These are phyloP conservation scores for Papilio polyxenes DNA, from an alignment of 1,140 invertebrate genomes.

Conservation along the genomic window DNA sequence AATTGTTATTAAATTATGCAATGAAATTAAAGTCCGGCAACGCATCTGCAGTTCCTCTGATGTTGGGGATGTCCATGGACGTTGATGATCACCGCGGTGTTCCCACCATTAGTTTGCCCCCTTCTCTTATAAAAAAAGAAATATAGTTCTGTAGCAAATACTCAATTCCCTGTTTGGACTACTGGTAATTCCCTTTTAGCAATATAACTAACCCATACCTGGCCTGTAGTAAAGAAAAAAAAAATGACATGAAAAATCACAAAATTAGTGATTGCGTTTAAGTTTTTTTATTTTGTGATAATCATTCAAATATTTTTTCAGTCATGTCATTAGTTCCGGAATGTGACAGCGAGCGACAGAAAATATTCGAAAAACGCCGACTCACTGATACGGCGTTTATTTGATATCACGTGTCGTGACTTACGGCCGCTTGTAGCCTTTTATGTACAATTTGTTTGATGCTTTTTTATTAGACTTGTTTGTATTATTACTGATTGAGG, in stretches of 20 bases:
- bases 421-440: neutral
- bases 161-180: no score
- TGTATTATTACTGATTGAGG: neutral
- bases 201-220: no score
- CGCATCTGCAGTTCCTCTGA: neutral
- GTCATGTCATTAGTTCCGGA: neutral
- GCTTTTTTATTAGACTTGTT: neutral
- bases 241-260: neutral
- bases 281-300: neutral
- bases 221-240: neutral
- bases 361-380: neutral
- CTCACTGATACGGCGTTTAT: neutral
- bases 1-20: neutral
- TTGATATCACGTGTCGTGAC: slow-evolving; percentile 5
- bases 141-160: no score
- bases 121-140: no score
- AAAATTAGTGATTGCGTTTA: neutral
- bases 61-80: no score
- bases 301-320: neutral
- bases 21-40: neutral
- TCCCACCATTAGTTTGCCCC: no score
- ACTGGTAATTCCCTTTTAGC: no score
- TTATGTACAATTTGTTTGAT: slow-evolving; percentile 2
- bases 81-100: no score
- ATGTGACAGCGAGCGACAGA: slow-evolving; percentile 3